A percentile compares a stretch with the other conserved stretches of the same genome.
These are phyloP conservation scores for Danaus chrysippus DNA, from an alignment of 2,888 invertebrate species.

Conservation along the genomic window DNA sequence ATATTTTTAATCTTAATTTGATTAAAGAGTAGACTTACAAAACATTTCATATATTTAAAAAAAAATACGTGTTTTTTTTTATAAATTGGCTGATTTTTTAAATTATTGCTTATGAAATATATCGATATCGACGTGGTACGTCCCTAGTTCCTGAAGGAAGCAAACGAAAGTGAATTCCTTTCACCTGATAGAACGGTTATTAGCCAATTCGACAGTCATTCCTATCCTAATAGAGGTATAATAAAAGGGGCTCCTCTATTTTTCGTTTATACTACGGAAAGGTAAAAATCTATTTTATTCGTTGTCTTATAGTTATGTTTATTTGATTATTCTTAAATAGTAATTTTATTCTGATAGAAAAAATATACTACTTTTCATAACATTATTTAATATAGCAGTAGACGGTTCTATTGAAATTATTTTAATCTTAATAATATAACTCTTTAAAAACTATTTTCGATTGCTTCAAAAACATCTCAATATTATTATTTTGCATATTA, in stretches of 20 bases:
- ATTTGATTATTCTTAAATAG: not conserved
- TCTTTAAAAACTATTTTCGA: too few relatives aligned
- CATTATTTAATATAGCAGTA: too few relatives aligned
- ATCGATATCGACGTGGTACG: constrained; percentile 29
- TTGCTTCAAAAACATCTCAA: too few relatives aligned
- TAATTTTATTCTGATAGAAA: too few relatives aligned
- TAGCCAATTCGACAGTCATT: constrained; percentile 76
- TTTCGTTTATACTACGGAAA: constrained; percentile 62
- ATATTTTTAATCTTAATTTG: too few relatives aligned
- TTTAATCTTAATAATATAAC: too few relatives aligned
- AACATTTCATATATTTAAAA: too few relatives aligned
- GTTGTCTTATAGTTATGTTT: constrained; percentile 49
- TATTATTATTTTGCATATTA: too few relatives aligned
- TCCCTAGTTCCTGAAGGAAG: constrained; percentile 45
- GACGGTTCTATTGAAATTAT: too few relatives aligned
- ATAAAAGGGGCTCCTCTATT: constrained; percentile 71
- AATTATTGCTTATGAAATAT: not conserved
- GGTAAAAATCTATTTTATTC: constrained; percentile 69
- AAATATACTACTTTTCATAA: too few relatives aligned
- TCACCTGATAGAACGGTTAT: constrained; percentile 78
- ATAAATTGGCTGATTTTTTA: not conserved
- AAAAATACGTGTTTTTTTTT: too few relatives aligned
- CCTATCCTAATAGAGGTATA: constrained; percentile 76
- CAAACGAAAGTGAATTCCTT: constrained; percentile 72
- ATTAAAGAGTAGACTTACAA: too few relatives aligned